phyloP scores from a whole-genome alignment of 2,797 vertebrate genomes.

The Siniperca undulata region DNA sequence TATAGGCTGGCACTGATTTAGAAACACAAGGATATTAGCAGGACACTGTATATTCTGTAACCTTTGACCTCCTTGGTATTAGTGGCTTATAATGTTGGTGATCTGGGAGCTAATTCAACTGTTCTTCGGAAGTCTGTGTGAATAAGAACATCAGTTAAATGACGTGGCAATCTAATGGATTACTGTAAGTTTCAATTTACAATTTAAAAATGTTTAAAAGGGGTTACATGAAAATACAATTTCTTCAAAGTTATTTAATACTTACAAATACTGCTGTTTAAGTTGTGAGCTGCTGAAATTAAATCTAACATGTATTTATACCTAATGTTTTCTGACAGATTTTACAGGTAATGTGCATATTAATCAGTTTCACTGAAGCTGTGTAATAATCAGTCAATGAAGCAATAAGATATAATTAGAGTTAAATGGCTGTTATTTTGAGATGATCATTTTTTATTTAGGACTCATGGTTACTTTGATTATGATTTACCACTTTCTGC shows the following conservation, averaged over 20 bases:
- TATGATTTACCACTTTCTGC: not conserved
- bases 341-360: not conserved
- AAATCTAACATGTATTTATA: not conserved
- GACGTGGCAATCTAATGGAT: not conserved
- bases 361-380: not conserved
- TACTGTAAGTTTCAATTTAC: not conserved
- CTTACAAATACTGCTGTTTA: not conserved
- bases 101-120: constrained; percentile 52
- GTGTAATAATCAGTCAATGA: constrained; percentile 12
- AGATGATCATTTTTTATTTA: not conserved
- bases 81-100: constrained; percentile 40
- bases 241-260: not conserved
- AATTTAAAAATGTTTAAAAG: not conserved
- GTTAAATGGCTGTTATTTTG: not conserved
- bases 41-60: constrained; percentile 5
- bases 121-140: not conserved
- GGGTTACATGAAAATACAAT: not conserved
- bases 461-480: not conserved
- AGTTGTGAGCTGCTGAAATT: not conserved
- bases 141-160: constrained; percentile 15
- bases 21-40: not conserved
- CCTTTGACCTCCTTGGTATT: constrained; percentile 48
- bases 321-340: not conserved
- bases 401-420: not conserved
- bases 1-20: not conserved